Conservation (phyloP, 2,113 vertebrate species). For the Jacana jacana region DNA sequence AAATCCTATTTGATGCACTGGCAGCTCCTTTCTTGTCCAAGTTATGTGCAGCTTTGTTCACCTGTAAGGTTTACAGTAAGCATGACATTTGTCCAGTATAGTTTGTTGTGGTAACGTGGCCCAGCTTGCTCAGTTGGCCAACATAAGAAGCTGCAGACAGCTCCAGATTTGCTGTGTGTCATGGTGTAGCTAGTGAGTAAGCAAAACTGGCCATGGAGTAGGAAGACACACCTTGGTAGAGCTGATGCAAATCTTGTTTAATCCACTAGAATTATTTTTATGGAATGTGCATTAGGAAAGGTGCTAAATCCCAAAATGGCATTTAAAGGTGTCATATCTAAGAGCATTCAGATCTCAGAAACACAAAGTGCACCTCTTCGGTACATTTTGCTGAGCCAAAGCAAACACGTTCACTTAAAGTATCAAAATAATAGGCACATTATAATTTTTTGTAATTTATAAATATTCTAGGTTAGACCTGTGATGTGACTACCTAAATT, state of each 20-base stretch:
- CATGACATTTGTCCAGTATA: background rate
- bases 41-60: background rate
- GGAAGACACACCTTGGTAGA: background rate
- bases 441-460: background rate
- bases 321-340: constrained; percentile 21
- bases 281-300: constrained; percentile 28
- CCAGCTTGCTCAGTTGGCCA: background rate
- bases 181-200: background rate
- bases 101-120: background rate
- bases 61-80: background rate
- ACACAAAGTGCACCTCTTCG: background rate
- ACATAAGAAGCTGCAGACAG: background rate
- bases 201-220: background rate
- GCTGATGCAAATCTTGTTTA: constrained; percentile 27
- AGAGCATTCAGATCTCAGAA: background rate
- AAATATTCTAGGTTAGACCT: background rate
- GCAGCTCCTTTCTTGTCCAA: background rate
- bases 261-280: constrained; percentile 2
- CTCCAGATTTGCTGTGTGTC: background rate
- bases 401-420: background rate
- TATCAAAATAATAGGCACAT: background rate
- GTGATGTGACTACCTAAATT: background rate
- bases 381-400: background rate
- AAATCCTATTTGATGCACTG: background rate
- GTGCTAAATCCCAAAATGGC: background rate